Conservation (phyloP, 2,113 vertebrate species). For the Silurus glanis region DNA sequence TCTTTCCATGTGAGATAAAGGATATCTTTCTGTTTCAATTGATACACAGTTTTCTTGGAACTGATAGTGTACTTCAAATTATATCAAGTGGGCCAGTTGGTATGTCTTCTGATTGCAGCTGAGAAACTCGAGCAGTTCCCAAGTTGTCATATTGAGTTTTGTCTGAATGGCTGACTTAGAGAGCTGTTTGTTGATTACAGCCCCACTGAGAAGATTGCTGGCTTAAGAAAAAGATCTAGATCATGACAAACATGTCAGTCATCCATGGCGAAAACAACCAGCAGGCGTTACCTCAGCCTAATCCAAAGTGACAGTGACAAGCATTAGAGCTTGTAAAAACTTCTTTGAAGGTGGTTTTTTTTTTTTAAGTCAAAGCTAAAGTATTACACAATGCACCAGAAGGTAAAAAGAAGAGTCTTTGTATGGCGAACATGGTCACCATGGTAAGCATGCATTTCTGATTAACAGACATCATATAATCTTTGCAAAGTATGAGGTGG, state of each 20-base stretch:
- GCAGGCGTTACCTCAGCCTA: slow-evolving; percentile 29
- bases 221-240: slow-evolving; percentile 34
- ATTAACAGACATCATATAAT: background rate
- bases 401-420: background rate
- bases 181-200: slow-evolving; percentile 33
- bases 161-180: slow-evolving; percentile 32
- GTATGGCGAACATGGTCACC: background rate
- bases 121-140: slow-evolving; percentile 2
- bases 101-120: slow-evolving; percentile 19
- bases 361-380: background rate
- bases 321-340: background rate
- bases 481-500: background rate
- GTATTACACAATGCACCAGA: background rate
- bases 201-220: slow-evolving; percentile 45
- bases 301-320: slow-evolving; percentile 20
- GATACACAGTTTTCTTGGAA: background rate
- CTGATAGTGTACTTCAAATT: slow-evolving; percentile 28
- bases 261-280: slow-evolving; percentile 26
- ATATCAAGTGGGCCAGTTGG: slow-evolving; percentile 34
- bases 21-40: background rate
- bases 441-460: background rate
- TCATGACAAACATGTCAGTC: slow-evolving; percentile 46
- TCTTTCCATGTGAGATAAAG: background rate
- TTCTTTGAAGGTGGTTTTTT: background rate
- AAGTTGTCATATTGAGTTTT: slow-evolving; percentile 46